Conservation (phyloP, 2,113 vertebrate species). For the Jaculus jaculus region DNA sequence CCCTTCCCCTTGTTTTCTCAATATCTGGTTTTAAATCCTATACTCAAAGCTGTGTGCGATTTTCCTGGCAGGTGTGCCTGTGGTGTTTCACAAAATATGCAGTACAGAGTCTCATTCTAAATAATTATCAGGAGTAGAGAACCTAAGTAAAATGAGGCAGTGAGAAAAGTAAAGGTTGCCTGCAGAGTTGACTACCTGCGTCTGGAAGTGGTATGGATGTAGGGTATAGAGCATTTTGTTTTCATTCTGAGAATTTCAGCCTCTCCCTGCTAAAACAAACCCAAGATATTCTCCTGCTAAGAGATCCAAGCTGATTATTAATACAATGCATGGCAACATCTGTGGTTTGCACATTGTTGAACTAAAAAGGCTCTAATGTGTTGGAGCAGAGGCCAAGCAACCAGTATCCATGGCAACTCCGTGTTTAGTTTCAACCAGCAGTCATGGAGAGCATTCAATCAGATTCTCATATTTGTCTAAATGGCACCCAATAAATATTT, state of each 20-base stretch:
- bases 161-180: neutral
- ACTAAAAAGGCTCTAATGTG: slow-evolving; percentile 83
- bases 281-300: slow-evolving; percentile 65
- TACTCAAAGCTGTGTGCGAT: neutral
- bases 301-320: slow-evolving; percentile 80
- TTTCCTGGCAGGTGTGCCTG: slow-evolving; percentile 1
- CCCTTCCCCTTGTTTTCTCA: neutral
- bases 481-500: slow-evolving; percentile 79
- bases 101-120: slow-evolving; percentile 3
- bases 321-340: slow-evolving; percentile 79
- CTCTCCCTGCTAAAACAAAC: slow-evolving; percentile 69
- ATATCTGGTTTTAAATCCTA: neutral
- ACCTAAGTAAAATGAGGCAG: neutral
- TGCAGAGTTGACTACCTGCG: neutral
- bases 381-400: slow-evolving; percentile 84
- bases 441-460: slow-evolving; percentile 79
- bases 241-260: slow-evolving; percentile 61
- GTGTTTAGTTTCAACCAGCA: slow-evolving; percentile 78
- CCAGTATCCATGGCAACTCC: slow-evolving; percentile 86
- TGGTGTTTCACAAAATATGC: neutral
- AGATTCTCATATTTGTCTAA: slow-evolving; percentile 81
- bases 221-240: slow-evolving; percentile 48
- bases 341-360: slow-evolving; percentile 81
- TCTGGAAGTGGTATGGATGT: neutral
- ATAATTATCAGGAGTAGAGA: slow-evolving; percentile 2